A percentile compares a stretch with the other conserved stretches of the same genome.
Evolutionary conservation across 2,888 invertebrate species (phyloP).

Genomic region (Zeuzera pyrina): DNA sequence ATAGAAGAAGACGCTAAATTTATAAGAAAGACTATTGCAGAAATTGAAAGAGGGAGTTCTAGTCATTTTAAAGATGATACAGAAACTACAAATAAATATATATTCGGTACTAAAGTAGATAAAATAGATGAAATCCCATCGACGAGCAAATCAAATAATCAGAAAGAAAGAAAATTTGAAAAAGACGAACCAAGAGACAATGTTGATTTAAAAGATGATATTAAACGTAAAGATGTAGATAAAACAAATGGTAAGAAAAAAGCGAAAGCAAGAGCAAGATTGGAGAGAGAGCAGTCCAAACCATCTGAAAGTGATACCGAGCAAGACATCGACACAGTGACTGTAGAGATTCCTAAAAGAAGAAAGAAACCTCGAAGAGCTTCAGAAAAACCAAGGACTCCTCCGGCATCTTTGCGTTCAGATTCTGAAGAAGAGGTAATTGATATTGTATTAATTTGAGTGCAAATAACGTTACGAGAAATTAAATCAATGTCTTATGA

Average conservation of each 20-base stretch:
- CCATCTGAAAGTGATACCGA: constrained; percentile 67
- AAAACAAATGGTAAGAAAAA: constrained; percentile 62
- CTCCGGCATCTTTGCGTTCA: constrained; percentile 55
- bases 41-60: constrained; percentile 59
- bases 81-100: no score
- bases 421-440: constrained; percentile 62
- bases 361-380: constrained; percentile 53
- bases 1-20: constrained; percentile 64
- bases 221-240: constrained; percentile 44
- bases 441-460: constrained; percentile 6
- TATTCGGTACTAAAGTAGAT: constrained; percentile 14
- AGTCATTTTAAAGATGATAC: constrained; percentile 30
- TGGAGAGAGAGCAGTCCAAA: constrained; percentile 65
- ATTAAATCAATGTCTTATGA: constrained; percentile 1
- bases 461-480: neutral
- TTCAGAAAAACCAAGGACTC: constrained; percentile 60
- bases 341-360: constrained; percentile 64
- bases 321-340: constrained; percentile 61
- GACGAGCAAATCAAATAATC: constrained; percentile 19
- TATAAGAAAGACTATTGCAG: constrained; percentile 62
- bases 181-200: constrained; percentile 28
- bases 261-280: constrained; percentile 54
- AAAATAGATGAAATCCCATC: constrained; percentile 19
- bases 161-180: constrained; percentile 24
- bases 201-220: constrained; percentile 43